A percentile compares a stretch with the other conserved stretches of the same genome.
Conservation (phyloP, 2,797 vertebrate species). For the Tolypeutes matacus region DNA sequence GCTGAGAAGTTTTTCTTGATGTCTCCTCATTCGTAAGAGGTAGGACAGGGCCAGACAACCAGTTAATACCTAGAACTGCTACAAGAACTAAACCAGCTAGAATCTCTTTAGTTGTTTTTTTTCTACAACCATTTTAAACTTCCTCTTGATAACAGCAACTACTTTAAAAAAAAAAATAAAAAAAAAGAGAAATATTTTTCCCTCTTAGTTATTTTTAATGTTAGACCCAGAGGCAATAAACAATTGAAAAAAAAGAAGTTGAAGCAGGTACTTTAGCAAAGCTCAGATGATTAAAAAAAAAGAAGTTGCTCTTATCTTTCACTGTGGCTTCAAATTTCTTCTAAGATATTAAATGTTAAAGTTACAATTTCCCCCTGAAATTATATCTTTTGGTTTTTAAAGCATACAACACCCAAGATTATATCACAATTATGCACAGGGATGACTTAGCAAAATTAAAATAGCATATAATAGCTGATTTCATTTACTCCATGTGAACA, state of each 20-base stretch:
- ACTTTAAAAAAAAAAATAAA: too few species aligned
- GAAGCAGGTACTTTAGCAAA: not conserved
- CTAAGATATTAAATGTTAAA: not conserved
- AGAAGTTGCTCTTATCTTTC: not conserved
- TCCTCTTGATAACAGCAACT: not conserved
- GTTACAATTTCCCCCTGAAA: slow-evolving; percentile 8
- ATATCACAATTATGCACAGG: not conserved
- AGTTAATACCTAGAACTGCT: not conserved
- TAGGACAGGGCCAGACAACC: not conserved
- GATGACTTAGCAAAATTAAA: slow-evolving; percentile 4
- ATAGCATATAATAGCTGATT: not conserved
- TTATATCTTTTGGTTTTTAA: not conserved
- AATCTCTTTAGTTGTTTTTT: slow-evolving; percentile 9
- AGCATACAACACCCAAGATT: not conserved
- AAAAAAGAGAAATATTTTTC: not conserved
- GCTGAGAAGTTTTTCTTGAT: not conserved
- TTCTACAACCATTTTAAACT: slow-evolving; percentile 14
- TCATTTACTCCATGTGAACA: not conserved
- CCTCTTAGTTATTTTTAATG: slow-evolving; percentile 56
- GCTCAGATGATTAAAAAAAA: not conserved
- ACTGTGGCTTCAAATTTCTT: not conserved
- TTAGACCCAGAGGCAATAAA: slow-evolving; percentile 11
- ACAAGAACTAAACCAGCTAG: not conserved
- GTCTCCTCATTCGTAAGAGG: not conserved
- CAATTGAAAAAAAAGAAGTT: not conserved